A percentile compares a stretch with the other conserved stretches of the same genome.
These are phyloP conservation scores for Argyresthia goedartella DNA, from an alignment of 2,888 invertebrate genomes.

Conservation along the genomic window DNA sequence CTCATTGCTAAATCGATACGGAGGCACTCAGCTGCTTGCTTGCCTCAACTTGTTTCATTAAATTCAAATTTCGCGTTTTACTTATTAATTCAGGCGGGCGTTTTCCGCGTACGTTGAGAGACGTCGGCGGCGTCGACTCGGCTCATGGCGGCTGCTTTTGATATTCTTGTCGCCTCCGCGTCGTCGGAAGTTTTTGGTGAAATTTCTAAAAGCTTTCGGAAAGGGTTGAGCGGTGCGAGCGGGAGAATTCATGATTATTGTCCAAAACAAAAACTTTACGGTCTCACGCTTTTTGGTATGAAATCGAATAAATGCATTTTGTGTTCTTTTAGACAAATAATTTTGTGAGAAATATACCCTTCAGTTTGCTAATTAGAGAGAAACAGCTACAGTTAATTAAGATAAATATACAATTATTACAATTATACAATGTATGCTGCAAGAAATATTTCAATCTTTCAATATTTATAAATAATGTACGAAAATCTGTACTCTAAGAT, in stretches of 20 bases:
- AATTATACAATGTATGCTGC: too few relatives aligned
- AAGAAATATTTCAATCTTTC: too few relatives aligned
- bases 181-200: slow-evolving; percentile 19
- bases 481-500: too few relatives aligned
- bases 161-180: slow-evolving; percentile 22
- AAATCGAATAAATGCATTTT: too few relatives aligned
- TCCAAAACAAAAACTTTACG: slow-evolving; percentile 3
- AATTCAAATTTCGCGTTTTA: slow-evolving; percentile 72
- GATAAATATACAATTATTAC: too few relatives aligned
- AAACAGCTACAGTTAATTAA: too few relatives aligned
- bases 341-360: too few relatives aligned
- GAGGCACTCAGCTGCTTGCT: slow-evolving; percentile 47
- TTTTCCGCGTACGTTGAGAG: slow-evolving; percentile 42
- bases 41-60: slow-evolving; percentile 69
- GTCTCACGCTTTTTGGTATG: too few relatives aligned
- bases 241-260: slow-evolving; percentile 14
- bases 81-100: slow-evolving; percentile 67
- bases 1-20: slow-evolving; percentile 52
- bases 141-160: slow-evolving; percentile 38
- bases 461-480: too few relatives aligned
- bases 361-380: too few relatives aligned
- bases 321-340: too few relatives aligned
- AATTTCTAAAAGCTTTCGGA: slow-evolving; percentile 17
- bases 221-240: slow-evolving; percentile 16
- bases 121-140: slow-evolving; percentile 9